A percentile compares a stretch with the other conserved stretches of the same genome.
phyloP scores from a whole-genome alignment of 2,797 vertebrate species.

The Phataginus tricuspis region DNA sequence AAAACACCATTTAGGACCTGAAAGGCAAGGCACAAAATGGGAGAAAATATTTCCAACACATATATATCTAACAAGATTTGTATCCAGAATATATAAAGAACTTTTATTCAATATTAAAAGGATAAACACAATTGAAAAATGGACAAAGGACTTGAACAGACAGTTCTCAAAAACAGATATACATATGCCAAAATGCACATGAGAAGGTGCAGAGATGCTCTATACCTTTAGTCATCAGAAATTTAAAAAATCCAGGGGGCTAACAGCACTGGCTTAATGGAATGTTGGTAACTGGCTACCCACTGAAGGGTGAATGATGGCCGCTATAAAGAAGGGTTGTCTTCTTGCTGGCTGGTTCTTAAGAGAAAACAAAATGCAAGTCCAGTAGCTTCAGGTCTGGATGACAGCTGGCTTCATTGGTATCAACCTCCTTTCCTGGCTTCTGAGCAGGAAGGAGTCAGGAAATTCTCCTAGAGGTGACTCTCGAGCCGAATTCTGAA shows the following conservation, averaged over 20 bases:
- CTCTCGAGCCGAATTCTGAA: not conserved
- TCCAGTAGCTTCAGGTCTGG: not conserved
- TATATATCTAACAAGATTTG: not conserved
- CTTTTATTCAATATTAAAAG: conserved; percentile 19
- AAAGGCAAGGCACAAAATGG: not conserved
- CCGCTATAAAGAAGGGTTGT: not conserved
- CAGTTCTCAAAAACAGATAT: not conserved
- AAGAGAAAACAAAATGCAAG: not conserved
- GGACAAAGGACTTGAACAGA: not conserved
- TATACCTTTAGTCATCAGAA: not conserved
- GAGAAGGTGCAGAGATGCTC: not conserved
- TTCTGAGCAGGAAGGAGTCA: not conserved
- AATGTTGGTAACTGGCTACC: not conserved
- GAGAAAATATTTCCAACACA: not conserved
- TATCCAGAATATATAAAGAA: not conserved
- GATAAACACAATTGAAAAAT: not conserved
- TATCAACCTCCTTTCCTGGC: not conserved
- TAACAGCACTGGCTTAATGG: not conserved
- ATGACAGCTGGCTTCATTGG: not conserved
- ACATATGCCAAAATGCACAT: fast-evolving
- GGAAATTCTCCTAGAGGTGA: not conserved
- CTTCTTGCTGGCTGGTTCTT: not conserved
- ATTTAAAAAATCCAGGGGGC: not conserved
- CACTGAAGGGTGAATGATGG: not conserved
- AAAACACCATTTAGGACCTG: not conserved